phyloP scores from a whole-genome alignment of 2,888 invertebrate genomes.

The Eupithecia inturbata region DNA sequence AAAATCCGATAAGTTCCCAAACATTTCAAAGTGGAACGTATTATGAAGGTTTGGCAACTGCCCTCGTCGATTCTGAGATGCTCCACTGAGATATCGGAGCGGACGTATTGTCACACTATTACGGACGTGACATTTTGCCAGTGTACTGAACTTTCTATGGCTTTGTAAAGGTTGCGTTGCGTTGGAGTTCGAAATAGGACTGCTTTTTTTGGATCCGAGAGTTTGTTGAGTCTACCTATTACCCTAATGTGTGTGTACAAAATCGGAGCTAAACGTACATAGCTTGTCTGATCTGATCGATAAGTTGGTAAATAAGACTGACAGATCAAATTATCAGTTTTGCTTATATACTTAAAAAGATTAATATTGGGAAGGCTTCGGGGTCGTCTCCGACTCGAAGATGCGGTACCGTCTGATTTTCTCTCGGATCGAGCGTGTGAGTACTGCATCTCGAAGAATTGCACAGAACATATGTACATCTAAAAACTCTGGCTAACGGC shows the following conservation, averaged over 20 bases:
- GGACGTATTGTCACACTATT: constrained; percentile 55
- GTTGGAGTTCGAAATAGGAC: background rate
- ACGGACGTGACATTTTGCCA: constrained; percentile 64
- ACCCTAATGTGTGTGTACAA: background rate
- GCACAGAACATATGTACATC: too few species aligned
- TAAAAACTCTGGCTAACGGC: too few species aligned
- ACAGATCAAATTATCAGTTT: too few species aligned
- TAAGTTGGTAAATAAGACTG: too few species aligned
- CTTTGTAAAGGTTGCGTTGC: constrained; percentile 5
- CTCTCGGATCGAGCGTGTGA: background rate
- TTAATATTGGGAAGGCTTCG: background rate
- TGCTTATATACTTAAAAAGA: background rate
- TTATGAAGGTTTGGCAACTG: constrained; percentile 46
- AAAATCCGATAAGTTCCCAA: constrained; percentile 15
- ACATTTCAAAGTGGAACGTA: constrained; percentile 36
- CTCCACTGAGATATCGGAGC: constrained; percentile 48
- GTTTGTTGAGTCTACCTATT: background rate
- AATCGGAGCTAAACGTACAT: background rate
- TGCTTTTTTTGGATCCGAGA: background rate
- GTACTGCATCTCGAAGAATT: background rate
- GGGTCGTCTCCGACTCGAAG: background rate
- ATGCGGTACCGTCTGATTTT: background rate
- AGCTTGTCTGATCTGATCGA: too few species aligned
- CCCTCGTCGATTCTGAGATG: constrained; percentile 42
- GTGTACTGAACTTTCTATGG: constrained; percentile 62